A percentile compares a stretch with the other conserved stretches of the same genome.
Evolutionary conservation across 2,888 invertebrate species (phyloP).

Genomic region (Machimus atricapillus): DNA sequence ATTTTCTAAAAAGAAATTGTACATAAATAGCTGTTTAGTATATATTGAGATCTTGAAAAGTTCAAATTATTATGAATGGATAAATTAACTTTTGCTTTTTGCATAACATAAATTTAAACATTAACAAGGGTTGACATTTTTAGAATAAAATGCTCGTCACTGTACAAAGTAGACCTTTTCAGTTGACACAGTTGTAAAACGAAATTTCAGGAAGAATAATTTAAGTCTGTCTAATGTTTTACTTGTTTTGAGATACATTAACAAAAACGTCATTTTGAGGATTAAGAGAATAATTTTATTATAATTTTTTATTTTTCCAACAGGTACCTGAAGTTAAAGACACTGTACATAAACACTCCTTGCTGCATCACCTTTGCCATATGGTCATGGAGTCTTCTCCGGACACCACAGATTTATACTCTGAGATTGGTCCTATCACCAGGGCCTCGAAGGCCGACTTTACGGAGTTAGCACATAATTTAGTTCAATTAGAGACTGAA

Average conservation of each 20-base stretch:
- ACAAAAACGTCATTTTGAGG: neutral
- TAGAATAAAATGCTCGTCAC: neutral
- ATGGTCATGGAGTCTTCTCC: constrained; percentile 97
- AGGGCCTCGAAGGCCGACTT: constrained; percentile 95
- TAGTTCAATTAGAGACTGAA: constrained; percentile 89
- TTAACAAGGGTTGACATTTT: neutral
- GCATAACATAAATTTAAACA: neutral
- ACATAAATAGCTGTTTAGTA: too few relatives aligned
- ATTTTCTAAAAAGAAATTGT: too few relatives aligned
- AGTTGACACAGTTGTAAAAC: neutral
- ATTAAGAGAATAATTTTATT: neutral
- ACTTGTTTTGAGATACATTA: neutral
- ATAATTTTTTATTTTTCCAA: neutral
- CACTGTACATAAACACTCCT: constrained; percentile 97
- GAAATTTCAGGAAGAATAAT: neutral
- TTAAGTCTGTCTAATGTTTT: neutral
- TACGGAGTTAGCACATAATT: constrained; percentile 85
- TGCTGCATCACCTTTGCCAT: constrained; percentile 95
- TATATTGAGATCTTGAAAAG: too few relatives aligned
- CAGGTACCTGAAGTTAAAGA: constrained; percentile 96
- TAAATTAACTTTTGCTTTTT: neutral
- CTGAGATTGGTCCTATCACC: constrained; percentile 92
- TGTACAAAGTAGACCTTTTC: neutral
- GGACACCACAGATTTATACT: constrained; percentile 95
- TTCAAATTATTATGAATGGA: neutral